phyloP scores from a whole-genome alignment of 2,888 invertebrate species.

The Suillia variegata region DNA sequence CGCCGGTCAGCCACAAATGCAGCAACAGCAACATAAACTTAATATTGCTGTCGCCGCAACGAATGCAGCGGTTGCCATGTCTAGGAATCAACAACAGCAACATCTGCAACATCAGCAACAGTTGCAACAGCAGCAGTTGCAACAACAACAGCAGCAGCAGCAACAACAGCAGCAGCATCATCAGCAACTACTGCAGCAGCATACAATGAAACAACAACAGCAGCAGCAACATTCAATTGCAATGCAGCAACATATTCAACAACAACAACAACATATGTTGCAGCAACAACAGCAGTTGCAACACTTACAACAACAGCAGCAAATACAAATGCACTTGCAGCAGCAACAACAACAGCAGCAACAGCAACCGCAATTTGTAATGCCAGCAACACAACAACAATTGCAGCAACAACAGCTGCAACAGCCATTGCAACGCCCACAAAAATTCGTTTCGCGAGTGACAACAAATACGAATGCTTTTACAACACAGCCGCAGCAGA shows the following conservation, averaged over 20 bases:
- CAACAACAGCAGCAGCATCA: conserved; percentile 39
- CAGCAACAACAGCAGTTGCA: conserved; percentile 27
- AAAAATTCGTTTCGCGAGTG: conserved; percentile 50
- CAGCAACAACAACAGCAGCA: conserved; percentile 26
- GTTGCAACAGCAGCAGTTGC: conserved; percentile 31
- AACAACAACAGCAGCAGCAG: conserved; percentile 37
- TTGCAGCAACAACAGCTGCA: conserved; percentile 32
- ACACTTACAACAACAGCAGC: conserved; percentile 23
- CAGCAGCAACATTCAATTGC: conserved; percentile 36
- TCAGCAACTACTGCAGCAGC: conserved; percentile 43
- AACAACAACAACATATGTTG: conserved; percentile 30
- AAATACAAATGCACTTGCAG: conserved; percentile 25
- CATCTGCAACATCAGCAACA: conserved; percentile 28
- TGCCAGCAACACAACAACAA: conserved; percentile 23
- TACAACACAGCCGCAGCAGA: conserved; percentile 37
- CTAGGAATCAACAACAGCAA: conserved; percentile 36
- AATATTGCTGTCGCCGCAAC: conserved; percentile 42
- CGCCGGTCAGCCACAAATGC: conserved; percentile 55
- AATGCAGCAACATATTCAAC: conserved; percentile 29
- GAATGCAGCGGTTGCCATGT: conserved; percentile 29
- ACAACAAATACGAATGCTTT: conserved; percentile 39
- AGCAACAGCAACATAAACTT: conserved; percentile 50
- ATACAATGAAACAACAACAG: conserved; percentile 33
- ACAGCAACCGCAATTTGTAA: conserved; percentile 27
- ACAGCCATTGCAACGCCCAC: conserved; percentile 37